These are phyloP conservation scores for Psilanteris sp. DNA, from an alignment of 1,140 invertebrate species.

Conservation along the genomic window DNA sequence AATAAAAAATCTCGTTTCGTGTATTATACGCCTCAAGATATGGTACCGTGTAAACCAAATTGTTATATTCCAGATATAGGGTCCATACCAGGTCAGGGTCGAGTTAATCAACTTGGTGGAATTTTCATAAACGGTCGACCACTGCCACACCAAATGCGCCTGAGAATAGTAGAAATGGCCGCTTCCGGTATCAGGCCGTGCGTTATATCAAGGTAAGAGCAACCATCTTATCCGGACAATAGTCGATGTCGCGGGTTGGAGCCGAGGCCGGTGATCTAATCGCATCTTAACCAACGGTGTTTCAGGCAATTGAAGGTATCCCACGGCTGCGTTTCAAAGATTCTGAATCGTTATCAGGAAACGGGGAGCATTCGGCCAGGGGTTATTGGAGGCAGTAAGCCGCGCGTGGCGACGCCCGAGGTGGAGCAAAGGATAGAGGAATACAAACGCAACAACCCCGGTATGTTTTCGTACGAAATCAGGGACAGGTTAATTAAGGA, in stretches of 20 bases:
- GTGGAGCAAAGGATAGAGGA: slow-evolving; percentile 91
- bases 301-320: slow-evolving; percentile 87
- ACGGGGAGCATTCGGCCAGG: slow-evolving; percentile 91
- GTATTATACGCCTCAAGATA: too few species aligned
- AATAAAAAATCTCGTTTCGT: too few species aligned
- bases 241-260: too few species aligned
- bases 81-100: slow-evolving; percentile 85
- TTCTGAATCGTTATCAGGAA: slow-evolving; percentile 90
- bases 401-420: slow-evolving; percentile 88
- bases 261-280: too few species aligned
- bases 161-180: slow-evolving; percentile 92
- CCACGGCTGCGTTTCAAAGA: slow-evolving; percentile 91
- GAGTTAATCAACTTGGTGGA: slow-evolving; percentile 91
- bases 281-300: too few species aligned
- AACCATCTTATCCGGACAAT: too few species aligned
- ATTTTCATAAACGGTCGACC: slow-evolving; percentile 92
- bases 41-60: too few species aligned
- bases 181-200: slow-evolving; percentile 88
- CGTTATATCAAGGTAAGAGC: slow-evolving; percentile 84
- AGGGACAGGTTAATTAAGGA: slow-evolving; percentile 90
- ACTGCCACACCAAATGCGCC: slow-evolving; percentile 87
- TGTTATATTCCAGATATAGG: slow-evolving; percentile 69
- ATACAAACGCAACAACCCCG: slow-evolving; percentile 92
- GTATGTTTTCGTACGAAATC: slow-evolving; percentile 96
- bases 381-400: slow-evolving; percentile 89